Evolutionary conservation across 2,888 invertebrate genomes (phyloP), one percentile per base, ranked within the genome.

Genomic region (Tryphoninae sp.): DNA sequence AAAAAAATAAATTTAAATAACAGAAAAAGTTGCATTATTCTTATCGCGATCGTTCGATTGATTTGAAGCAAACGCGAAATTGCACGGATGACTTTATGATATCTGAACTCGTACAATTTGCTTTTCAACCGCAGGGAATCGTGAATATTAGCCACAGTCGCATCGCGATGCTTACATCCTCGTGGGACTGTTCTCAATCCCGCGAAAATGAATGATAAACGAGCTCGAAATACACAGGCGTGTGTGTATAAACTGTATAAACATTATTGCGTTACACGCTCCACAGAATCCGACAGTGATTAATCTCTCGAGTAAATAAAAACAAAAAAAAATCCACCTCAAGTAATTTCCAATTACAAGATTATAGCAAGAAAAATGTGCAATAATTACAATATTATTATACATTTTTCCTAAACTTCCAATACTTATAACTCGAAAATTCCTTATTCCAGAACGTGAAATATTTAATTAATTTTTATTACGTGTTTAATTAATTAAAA

Each of bases 181-280:
- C 33, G 33, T 33, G 45, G 45, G 45, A 45, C 45, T 4, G 45
- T 45, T 45, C 13, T 13, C 45, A 45, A 9, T 6, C 42, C 9
- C 23, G 26, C 11, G 9, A 65, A 55, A 64, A n/a, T 42, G n/a
- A 64, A 65, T 53, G 62, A 40, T 26, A 62, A 53, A 40, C 33
- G 72, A 51, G 26, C 62, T 53, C 26, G 42, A 23, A 11, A 62
- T 19, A 64, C 42, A 64, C 33, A 33, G 33, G 33, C 6, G 33
- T 33, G 33, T 33, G 42, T 22, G 45, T 64, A 64, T 11, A 16
- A 6, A 65, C 42, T 6, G 45, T 16, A 2, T 55, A 55, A 55
- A 55, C 6, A 55, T 16, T 19, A 55, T 4, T n/a, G 65, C 9
- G 49, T 22, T 65, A 19, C 23, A 23, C 45, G 22, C 49, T 8